These are phyloP conservation scores for Chionomys nivalis DNA, from an alignment of 2,113 vertebrate genomes.

Conservation along the genomic window DNA sequence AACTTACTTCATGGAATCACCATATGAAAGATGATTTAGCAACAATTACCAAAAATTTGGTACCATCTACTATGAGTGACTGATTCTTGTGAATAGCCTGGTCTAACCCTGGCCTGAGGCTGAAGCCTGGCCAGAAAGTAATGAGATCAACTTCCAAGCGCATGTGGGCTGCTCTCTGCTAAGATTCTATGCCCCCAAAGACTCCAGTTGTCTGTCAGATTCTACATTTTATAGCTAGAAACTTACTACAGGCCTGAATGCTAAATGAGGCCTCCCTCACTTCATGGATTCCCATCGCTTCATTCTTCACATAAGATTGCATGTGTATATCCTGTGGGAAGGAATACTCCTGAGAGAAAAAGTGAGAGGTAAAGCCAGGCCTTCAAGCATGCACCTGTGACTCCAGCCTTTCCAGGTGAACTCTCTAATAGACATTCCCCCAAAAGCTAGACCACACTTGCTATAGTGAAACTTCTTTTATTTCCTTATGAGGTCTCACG, in stretches of 20 bases:
- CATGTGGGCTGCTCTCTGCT: no score
- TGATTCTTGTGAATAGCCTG: neutral
- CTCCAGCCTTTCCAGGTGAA: neutral
- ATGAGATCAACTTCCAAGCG: neutral
- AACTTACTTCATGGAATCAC: neutral
- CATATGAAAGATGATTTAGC: neutral
- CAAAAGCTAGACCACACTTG: neutral
- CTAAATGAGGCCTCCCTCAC: neutral
- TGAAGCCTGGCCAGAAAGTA: neutral
- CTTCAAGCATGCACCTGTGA: fast-evolving
- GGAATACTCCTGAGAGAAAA: neutral
- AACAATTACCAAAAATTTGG: neutral
- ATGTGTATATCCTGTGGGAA: neutral
- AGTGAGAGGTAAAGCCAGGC: neutral
- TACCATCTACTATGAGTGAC: neutral
- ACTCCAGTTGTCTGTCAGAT: neutral
- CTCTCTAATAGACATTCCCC: neutral
- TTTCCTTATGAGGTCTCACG: neutral
- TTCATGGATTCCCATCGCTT: neutral
- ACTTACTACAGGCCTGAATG: neutral
- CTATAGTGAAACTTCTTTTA: neutral
- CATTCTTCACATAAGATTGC: neutral
- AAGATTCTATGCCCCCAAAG: neutral
- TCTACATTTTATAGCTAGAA: neutral
- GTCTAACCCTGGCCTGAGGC: neutral